Base-by-base conservation (phyloP, 1,140 invertebrate species). In the Lordiphosa clarofinis region DNA sequence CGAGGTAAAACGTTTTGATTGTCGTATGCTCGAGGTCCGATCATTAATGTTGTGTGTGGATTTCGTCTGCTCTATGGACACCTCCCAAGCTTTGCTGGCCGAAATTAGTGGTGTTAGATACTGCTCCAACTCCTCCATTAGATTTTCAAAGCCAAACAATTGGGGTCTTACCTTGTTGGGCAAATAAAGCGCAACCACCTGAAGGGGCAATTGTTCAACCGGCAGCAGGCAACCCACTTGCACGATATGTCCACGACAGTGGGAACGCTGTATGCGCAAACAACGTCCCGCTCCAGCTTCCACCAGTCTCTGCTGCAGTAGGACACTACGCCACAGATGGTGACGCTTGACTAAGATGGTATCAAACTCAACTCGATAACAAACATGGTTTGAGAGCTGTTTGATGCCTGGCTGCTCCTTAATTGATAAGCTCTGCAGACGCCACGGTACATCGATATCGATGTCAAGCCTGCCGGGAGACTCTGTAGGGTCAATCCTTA, bases 391-490 rank as follows among this genome's bases (percentile, higher is more conserved):
- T 1, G 12, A n/a, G 1, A 60, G 11, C 5, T 37, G 13, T n/a
- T 52, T 31, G 12, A 53, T 12, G 40, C n/a, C 4, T 11, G 62
- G n/a, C 6, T 38, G 44, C 19, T 67, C 13, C 2, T 35, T n/a
- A 11, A 71, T 66, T 2, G 67, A 7, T 12, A 53, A 60, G 0
- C 39, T 4, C 7, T 31, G 21, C 9, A 62, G 11, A 0, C 54
- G 47, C 67, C 63, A 71, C 0, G 63, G 63, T 1, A 33, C 35
- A 44, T 71, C 67, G 5, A 33, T 33, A 49, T 71, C 67, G 5
- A 71, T 19, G 0, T 61, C 43, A 1, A 71, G 7, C 1, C 15
- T 11, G 35, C 36, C 10, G 15, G 5, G 5, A 8, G 6, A 8
- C 0, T 9, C 2, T 0, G 4, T 11, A 10, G 6, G 5, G 13